Evolutionary conservation across 2,888 invertebrate genomes (phyloP), one percentile per base, ranked within the genome.

Genomic region (Aporophyla nigra): DNA sequence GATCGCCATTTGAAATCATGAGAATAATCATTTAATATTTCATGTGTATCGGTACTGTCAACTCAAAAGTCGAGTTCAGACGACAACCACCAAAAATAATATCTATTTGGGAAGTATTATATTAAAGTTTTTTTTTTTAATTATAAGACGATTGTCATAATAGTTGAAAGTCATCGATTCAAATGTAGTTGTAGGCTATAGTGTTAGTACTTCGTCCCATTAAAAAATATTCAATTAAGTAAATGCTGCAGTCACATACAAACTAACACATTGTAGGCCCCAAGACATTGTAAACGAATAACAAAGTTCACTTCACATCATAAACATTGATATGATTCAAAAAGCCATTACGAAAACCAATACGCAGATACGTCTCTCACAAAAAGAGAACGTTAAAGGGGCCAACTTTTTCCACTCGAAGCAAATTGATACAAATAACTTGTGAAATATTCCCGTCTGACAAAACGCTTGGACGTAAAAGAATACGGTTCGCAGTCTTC

Each of bases 401-500:
- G 21, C 65, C 71, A 86, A 87, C 70, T 82, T 82, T 74, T 78
- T 78, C 70, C 82, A 74, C 72, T 83, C 80, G 62, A 82, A 87
- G 86, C 82, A 87, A 88, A 88, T 88, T 88, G 87, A 80, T 87
- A 88, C 82, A 87, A 87, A 88, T 88, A 86, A 83, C 83, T 84
- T 73, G 73, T 76, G 82, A 88, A 87, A 87, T 88, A 80, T 80
- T 86, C 80, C 73, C 76, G 53, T 78, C 78, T 84, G 82, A 87
- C 82, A 89, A 88, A 89, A 90, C 84, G 85, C 76, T 85, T 80
- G 80, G 87, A 87, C 84, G 82, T 86, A 87, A 88, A 89, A 91
- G 88, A 90, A 91, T 90, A 87, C 86, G 90, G 81, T 82, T 87
- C 82, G 82, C 76, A 77, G 84, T 85, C 84, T 85, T 89, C 91